These are phyloP conservation scores for Scytalopus superciliaris DNA, from an alignment of 2,113 vertebrate species.

Conservation along the genomic window DNA sequence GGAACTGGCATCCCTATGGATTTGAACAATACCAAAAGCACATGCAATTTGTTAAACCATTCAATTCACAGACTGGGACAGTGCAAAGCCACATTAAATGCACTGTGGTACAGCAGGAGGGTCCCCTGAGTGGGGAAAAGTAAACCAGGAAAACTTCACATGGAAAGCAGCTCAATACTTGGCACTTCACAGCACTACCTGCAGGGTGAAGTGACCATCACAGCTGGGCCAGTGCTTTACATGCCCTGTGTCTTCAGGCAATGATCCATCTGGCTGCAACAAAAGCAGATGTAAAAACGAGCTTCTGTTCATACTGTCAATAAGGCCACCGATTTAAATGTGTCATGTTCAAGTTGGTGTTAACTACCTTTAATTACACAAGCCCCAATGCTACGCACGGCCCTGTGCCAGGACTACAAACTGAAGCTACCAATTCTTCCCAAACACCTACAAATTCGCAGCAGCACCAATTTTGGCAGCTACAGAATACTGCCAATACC, in stretches of 20 bases:
- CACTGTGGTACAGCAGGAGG: neutral
- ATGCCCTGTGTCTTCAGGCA: fast-evolving
- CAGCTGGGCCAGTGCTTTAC: neutral
- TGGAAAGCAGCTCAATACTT: neutral
- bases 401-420: neutral
- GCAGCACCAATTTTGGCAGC: fast-evolving
- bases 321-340: neutral
- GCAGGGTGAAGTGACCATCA: neutral
- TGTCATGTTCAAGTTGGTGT: neutral
- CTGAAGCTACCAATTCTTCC: neutral
- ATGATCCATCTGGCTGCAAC: fast-evolving
- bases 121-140: neutral
- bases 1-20: too few species aligned
- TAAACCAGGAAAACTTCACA: neutral
- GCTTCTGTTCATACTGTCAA: neutral
- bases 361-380: too few species aligned
- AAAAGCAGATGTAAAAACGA: fast-evolving
- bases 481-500: fast-evolving
- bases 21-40: neutral
- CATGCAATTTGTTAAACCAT: too few species aligned
- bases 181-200: neutral
- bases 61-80: neutral
- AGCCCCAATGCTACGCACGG: fast-evolving
- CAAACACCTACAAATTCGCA: neutral
- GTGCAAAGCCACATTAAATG: neutral